phyloP scores from a whole-genome alignment of 2,113 vertebrate species.

The Neodon shergylaensis region DNA sequence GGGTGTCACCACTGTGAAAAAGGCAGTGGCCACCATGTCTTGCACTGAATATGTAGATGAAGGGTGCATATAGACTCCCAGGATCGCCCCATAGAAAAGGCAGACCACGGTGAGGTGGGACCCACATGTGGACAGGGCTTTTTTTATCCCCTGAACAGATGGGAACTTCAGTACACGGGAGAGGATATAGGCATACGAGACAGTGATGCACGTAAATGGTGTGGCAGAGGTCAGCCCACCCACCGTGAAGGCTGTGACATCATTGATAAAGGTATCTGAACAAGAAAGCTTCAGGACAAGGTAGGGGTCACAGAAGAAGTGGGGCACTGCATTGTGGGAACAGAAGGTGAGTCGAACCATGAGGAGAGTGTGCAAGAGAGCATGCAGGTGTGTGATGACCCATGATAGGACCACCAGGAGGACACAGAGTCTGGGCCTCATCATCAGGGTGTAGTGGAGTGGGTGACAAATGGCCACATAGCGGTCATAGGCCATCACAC shows the following conservation, averaged over 20 bases:
- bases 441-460: not conserved
- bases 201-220: not conserved
- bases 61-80: conserved; percentile 52
- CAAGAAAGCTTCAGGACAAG: conserved; percentile 61
- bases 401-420: conserved; percentile 49
- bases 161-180: not conserved
- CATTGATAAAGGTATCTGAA: conserved; percentile 34
- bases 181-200: conserved; percentile 52
- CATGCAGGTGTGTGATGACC: conserved; percentile 60
- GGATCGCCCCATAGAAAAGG: conserved; percentile 55
- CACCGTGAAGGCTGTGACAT: not conserved
- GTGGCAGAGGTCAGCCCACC: not conserved
- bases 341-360: conserved; percentile 60
- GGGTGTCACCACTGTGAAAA: conserved; percentile 60
- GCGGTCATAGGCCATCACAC: conserved; percentile 71
- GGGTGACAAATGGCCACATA: conserved; percentile 58
- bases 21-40: conserved; percentile 31
- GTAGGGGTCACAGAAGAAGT: conserved; percentile 72
- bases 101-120: conserved; percentile 63
- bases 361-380: conserved; percentile 63
- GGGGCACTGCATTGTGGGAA: conserved; percentile 3
- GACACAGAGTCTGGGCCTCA: not conserved
- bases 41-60: conserved; percentile 47
- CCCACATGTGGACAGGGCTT: conserved; percentile 61
- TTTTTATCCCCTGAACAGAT: conserved; percentile 6